Evolutionary conservation across 2,888 invertebrate genomes (phyloP).

Genomic region (Plutella xylostella): DNA sequence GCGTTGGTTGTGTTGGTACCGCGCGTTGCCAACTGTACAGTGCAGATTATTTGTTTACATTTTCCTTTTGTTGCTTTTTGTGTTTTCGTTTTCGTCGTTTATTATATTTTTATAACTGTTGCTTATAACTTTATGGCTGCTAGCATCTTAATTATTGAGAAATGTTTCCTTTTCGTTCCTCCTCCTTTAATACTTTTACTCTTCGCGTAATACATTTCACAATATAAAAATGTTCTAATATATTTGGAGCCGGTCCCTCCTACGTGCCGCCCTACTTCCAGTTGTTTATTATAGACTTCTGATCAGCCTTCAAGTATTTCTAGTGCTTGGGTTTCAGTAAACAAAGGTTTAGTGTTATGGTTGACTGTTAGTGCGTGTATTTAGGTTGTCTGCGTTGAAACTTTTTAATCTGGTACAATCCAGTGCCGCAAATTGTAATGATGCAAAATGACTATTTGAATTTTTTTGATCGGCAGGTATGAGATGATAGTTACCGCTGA

Average conservation of each 20-base stretch:
- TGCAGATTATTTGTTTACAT: conserved; percentile 42
- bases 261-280: neutral
- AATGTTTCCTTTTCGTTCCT: no score
- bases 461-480: neutral
- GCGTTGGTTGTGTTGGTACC: conserved; percentile 26
- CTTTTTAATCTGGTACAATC: neutral
- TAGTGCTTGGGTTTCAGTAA: neutral
- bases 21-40: conserved; percentile 27
- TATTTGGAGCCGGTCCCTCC: neutral
- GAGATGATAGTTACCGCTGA: neutral
- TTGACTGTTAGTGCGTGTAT: neutral
- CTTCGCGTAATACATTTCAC: neutral
- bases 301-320: neutral
- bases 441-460: neutral
- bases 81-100: neutral
- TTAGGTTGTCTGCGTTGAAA: neutral
- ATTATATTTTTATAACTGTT: neutral
- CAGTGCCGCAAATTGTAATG: neutral
- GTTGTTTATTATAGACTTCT: neutral
- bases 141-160: no score
- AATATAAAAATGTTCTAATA: neutral
- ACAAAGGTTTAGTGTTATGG: neutral
- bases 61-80: neutral
- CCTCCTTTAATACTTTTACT: neutral
- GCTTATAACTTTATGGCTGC: neutral